phyloP scores from a whole-genome alignment of 2,113 vertebrate species.

The Panthera leo region DNA sequence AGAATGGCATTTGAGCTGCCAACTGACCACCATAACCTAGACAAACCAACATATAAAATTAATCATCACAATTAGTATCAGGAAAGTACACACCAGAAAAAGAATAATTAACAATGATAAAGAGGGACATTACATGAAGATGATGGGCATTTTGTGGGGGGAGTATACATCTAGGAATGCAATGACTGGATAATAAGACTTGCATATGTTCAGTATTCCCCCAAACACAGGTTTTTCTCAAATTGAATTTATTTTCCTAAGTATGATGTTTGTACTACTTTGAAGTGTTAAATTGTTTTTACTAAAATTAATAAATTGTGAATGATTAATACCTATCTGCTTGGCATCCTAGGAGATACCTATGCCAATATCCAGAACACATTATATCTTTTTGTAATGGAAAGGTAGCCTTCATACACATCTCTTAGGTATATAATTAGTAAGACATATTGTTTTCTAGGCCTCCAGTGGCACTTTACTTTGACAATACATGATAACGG shows the following conservation, averaged over 20 bases:
- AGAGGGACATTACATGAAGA: background rate
- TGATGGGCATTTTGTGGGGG: background rate
- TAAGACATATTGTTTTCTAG: background rate
- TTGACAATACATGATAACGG: background rate
- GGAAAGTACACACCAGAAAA: background rate
- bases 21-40: background rate
- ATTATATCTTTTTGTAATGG: background rate
- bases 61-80: background rate
- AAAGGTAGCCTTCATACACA: background rate
- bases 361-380: background rate
- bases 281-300: background rate
- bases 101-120: background rate
- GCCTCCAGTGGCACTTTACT: background rate
- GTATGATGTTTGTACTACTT: background rate
- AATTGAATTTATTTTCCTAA: conserved; percentile 9
- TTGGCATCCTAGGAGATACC: background rate
- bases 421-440: background rate
- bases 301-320: background rate
- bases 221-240: background rate
- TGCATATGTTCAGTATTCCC: background rate
- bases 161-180: background rate
- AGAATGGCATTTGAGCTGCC: background rate
- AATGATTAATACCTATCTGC: background rate
- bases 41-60: background rate
- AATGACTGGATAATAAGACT: background rate